These are phyloP conservation scores for Alloplasta piceator DNA, from an alignment of 2,888 invertebrate genomes.

Conservation along the genomic window DNA sequence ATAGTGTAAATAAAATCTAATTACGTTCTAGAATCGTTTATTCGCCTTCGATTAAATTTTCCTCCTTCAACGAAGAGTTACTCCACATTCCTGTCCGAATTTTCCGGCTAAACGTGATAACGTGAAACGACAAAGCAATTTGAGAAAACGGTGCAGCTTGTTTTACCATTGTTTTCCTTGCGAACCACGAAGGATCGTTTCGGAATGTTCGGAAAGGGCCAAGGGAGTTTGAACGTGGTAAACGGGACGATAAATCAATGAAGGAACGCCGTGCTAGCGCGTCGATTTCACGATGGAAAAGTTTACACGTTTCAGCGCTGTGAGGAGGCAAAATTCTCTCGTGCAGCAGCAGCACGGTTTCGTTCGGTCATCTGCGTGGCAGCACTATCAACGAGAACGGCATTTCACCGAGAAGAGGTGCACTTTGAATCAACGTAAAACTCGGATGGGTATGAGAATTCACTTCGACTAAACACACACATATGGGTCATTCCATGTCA, in stretches of 20 bases:
- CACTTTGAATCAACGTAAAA: constrained; percentile 73
- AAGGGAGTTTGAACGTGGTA: constrained; percentile 21
- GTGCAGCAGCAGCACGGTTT: constrained; percentile 26
- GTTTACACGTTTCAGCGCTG: constrained; percentile 42
- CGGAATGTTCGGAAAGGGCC: constrained; percentile 24
- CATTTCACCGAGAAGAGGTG: constrained; percentile 39
- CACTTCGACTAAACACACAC: constrained; percentile 25
- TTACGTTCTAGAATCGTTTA: too few relatives aligned
- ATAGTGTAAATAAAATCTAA: too few relatives aligned
- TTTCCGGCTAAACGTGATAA: too few relatives aligned
- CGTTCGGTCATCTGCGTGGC: constrained; percentile 53
- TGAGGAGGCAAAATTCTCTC: constrained; percentile 14
- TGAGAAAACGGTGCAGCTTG: too few relatives aligned
- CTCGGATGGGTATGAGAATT: constrained; percentile 64
- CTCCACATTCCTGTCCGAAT: too few relatives aligned
- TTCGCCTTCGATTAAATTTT: too few relatives aligned
- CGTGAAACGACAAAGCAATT: too few relatives aligned
- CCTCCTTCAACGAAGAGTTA: too few relatives aligned
- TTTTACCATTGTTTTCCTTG: too few relatives aligned
- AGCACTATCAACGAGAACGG: constrained; percentile 9
- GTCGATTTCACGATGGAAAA: constrained; percentile 59
- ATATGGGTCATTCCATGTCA: too few relatives aligned
- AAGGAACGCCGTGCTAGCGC: constrained; percentile 46
- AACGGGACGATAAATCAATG: constrained; percentile 61
- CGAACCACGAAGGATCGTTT: constrained; percentile 13